A percentile compares a stretch with the other conserved stretches of the same genome.
These are phyloP conservation scores for Salvelinus sp. DNA, from an alignment of 2,113 vertebrate species.

Conservation along the genomic window DNA sequence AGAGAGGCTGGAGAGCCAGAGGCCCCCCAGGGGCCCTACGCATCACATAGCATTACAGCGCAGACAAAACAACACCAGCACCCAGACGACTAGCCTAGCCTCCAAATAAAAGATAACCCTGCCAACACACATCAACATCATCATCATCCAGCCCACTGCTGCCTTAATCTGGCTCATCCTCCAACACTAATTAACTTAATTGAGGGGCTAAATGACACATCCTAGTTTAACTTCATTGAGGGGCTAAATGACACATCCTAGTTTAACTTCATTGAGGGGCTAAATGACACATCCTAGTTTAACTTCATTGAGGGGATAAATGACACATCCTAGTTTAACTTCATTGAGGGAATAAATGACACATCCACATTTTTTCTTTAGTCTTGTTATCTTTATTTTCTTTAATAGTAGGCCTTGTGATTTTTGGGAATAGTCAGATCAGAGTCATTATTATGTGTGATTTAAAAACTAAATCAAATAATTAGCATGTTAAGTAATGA, in stretches of 20 bases:
- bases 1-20: constrained; percentile 59
- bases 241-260: no score
- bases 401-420: constrained; percentile 35
- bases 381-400: background rate
- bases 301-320: no score
- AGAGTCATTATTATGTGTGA: background rate
- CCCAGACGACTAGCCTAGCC: constrained; percentile 55
- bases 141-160: constrained; percentile 44
- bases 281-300: no score
- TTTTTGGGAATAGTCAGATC: background rate
- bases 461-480: background rate
- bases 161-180: constrained; percentile 68
- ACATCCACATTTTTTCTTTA: constrained; percentile 26
- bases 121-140: constrained; percentile 63
- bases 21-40: constrained; percentile 46
- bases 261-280: no score
- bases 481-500: no score
- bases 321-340: no score
- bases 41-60: constrained; percentile 62
- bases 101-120: constrained; percentile 67
- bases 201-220: constrained; percentile 64
- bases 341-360: no score
- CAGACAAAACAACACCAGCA: constrained; percentile 46
- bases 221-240: no score
- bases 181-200: constrained; percentile 66